Evolutionary conservation across 1,140 invertebrate genomes (phyloP).

Genomic region (Vanessa atalanta): DNA sequence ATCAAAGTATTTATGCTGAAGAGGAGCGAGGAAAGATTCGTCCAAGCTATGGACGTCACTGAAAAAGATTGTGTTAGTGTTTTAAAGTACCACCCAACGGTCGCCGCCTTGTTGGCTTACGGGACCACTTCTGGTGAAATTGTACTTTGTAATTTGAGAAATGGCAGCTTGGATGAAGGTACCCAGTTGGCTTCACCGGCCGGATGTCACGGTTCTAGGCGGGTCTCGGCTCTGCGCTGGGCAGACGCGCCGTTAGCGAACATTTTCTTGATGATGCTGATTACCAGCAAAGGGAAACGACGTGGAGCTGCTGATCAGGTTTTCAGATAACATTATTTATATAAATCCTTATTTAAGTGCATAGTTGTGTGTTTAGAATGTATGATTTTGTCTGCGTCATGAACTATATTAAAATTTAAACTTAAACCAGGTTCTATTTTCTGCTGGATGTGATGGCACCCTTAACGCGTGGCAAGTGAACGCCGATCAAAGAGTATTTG

Average conservation of each 20-base stretch:
- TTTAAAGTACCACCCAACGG: slow-evolving; percentile 62
- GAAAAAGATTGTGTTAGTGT: slow-evolving; percentile 66
- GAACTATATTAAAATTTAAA: background rate
- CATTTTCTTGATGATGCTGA: slow-evolving; percentile 56
- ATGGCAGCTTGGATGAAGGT: slow-evolving; percentile 46
- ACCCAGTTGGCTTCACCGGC: slow-evolving; percentile 55
- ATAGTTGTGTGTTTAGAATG: background rate
- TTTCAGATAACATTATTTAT: no score
- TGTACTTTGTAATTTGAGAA: slow-evolving; percentile 58
- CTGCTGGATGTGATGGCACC: slow-evolving; percentile 59
- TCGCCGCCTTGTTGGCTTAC: slow-evolving; percentile 64
- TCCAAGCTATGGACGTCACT: slow-evolving; percentile 54
- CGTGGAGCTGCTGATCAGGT: slow-evolving; percentile 62
- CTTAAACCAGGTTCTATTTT: slow-evolving; percentile 50
- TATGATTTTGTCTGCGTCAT: background rate
- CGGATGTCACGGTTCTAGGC: slow-evolving; percentile 55
- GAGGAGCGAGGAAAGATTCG: slow-evolving; percentile 56
- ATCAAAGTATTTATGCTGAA: slow-evolving; percentile 62
- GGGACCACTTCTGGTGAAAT: slow-evolving; percentile 66
- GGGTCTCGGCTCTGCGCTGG: slow-evolving; percentile 59
- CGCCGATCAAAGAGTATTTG: slow-evolving; percentile 51
- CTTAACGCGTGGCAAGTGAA: slow-evolving; percentile 68
- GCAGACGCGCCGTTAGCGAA: slow-evolving; percentile 59
- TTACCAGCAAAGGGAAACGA: slow-evolving; percentile 58
- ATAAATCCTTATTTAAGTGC: no score